A percentile compares a stretch with the other conserved stretches of the same genome.
Conservation (phyloP, 2,113 vertebrate species). For the Neofelis nebulosa region DNA sequence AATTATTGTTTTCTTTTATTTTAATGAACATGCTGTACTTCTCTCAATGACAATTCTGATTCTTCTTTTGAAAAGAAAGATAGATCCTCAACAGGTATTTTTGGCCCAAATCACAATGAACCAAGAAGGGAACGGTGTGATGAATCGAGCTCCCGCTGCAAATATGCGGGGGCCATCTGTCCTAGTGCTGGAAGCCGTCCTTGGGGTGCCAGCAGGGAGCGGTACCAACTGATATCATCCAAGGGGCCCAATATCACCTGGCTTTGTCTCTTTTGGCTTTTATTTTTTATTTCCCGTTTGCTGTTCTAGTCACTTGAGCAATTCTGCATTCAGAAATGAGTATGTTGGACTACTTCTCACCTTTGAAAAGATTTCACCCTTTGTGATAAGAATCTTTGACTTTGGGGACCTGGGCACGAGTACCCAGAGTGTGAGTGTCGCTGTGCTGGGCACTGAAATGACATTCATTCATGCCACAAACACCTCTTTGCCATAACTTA, state of each 20-base stretch:
- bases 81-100: slow-evolving; percentile 59
- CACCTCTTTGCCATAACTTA: neutral
- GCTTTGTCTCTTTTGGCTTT: neutral
- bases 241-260: neutral
- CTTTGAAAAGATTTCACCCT: neutral
- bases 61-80: slow-evolving; percentile 74
- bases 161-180: neutral
- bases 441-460: neutral
- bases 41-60: slow-evolving; percentile 62
- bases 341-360: neutral
- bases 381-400: neutral
- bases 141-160: neutral
- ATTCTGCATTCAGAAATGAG: neutral
- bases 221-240: rapidly evolving
- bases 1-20: slow-evolving; percentile 67
- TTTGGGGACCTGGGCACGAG: neutral
- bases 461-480: neutral
- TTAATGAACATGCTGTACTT: slow-evolving; percentile 69
- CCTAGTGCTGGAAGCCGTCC: neutral
- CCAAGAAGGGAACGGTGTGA: slow-evolving; percentile 41
- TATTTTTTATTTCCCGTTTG: neutral
- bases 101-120: slow-evolving; percentile 69
- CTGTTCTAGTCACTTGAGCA: neutral
- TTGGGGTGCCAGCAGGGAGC: neutral
- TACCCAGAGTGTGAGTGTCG: no score